phyloP scores from a whole-genome alignment of 2,113 vertebrate species.

The Poecile atricapillus region DNA sequence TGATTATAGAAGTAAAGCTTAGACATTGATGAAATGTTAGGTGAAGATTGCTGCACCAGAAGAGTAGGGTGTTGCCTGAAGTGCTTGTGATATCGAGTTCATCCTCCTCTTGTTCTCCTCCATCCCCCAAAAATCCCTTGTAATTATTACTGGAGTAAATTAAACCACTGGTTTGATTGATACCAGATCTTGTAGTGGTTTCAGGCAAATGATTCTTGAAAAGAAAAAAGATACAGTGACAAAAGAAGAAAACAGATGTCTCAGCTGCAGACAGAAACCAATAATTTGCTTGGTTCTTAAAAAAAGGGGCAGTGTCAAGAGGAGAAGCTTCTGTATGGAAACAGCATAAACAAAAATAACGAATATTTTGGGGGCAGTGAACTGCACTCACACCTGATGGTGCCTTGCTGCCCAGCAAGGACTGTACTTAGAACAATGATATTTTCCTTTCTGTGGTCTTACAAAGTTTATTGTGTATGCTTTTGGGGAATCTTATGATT shows the following conservation, averaged over 20 bases:
- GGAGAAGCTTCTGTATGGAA: not conserved
- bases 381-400: not conserved
- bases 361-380: not conserved
- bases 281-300: not conserved
- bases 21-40: not conserved
- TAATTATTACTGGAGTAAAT: not conserved
- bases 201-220: conserved; percentile 41
- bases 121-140: accelerated
- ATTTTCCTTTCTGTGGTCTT: not conserved
- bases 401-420: not conserved
- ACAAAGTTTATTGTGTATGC: not conserved
- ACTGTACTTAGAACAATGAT: accelerated
- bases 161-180: not conserved
- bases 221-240: not conserved
- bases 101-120: not conserved
- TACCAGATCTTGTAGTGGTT: conserved; percentile 18
- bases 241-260: conserved; percentile 65
- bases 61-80: not conserved
- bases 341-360: not conserved
- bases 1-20: not conserved
- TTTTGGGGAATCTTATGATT: not conserved
- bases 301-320: not conserved
- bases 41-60: not conserved
- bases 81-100: not conserved
- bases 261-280: not conserved